Base-by-base conservation (phyloP, 2,888 invertebrate species). In the Cerastis leucographa region DNA sequence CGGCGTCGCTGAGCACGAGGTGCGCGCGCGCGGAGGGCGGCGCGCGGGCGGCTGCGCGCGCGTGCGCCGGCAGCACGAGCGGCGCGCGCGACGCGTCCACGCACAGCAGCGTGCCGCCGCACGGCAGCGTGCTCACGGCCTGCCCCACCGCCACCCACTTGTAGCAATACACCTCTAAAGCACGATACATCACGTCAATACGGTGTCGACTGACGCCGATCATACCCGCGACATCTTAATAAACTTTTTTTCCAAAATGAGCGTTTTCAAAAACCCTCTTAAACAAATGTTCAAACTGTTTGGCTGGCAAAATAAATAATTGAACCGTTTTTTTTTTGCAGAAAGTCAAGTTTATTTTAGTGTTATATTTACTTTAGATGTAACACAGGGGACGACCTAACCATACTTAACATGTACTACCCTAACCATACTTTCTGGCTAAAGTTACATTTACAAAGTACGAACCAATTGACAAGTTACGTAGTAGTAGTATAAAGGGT, bases 1-100 rank as follows among this genome's bases (percentile, higher is more conserved):
- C 54, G 19, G 71, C 80, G 54, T 80, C 78, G 6, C 64, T 80
- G 11, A 80, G 64, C 29, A 80, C 61, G 12, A 80, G 66, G 67
- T 54, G 46, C 2, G 54, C 51, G 61, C 51, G 44, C n/a, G 59
- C 35, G 25, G 14, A 3, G 1, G 44, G 54, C 0, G 1, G 0
- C 0, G 35, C 62, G 0, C 25, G 8, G 25, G 8, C 25, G 11
- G 22, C 9, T 0, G 17, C 0, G 0, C 17, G 1, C 17, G 0
- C 8, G 17, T 25, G 1, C 5, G 22, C 49, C 3, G 46, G 40
- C 7, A 73, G 73, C 1, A 25, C 54, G 3, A 80, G 70, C 44
- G 80, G 76, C 40, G 42, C 19, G 9, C 25, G 29, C 42, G 42
- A 0, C 0, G 35, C 81, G 35, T 81, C 79, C 44, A 81, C 59